Evolutionary conservation across 2,113 vertebrate species (phyloP).

Genomic region (Carassius carassius): DNA sequence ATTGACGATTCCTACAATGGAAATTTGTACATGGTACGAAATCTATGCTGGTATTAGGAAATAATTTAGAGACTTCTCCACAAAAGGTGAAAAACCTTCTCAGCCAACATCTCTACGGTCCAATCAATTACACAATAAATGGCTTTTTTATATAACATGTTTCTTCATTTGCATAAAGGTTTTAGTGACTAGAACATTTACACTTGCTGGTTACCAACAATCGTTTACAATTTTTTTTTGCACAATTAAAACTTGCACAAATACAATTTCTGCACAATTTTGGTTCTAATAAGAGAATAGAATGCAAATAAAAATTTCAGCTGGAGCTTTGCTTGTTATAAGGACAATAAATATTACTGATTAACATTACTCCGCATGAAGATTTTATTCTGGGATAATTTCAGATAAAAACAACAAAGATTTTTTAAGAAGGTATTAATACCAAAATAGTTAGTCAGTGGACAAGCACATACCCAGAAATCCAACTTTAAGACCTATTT

Average conservation of each 20-base stretch:
- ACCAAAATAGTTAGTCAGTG: background rate
- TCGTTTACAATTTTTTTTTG: background rate
- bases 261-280: constrained; percentile 44
- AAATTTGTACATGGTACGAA: constrained; percentile 34
- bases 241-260: constrained; percentile 52
- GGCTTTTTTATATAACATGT: constrained; percentile 60
- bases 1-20: constrained; percentile 5
- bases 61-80: constrained; percentile 20
- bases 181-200: constrained; percentile 50
- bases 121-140: constrained; percentile 56
- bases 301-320: background rate
- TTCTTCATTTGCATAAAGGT: constrained; percentile 54
- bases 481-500: constrained; percentile 69
- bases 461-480: constrained; percentile 28
- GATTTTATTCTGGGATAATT: constrained; percentile 3
- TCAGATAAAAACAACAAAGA: background rate
- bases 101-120: constrained; percentile 6
- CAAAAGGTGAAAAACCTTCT: constrained; percentile 19
- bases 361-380: background rate
- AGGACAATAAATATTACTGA: constrained; percentile 12
- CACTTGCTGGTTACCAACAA: constrained; percentile 50
- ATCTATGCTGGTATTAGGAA: constrained; percentile 55
- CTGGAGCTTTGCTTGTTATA: background rate
- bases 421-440: constrained; percentile 13
- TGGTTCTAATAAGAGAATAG: constrained; percentile 21